Conservation (phyloP, 2,888 invertebrate genomes). For the Micoletzkya japonica region DNA sequence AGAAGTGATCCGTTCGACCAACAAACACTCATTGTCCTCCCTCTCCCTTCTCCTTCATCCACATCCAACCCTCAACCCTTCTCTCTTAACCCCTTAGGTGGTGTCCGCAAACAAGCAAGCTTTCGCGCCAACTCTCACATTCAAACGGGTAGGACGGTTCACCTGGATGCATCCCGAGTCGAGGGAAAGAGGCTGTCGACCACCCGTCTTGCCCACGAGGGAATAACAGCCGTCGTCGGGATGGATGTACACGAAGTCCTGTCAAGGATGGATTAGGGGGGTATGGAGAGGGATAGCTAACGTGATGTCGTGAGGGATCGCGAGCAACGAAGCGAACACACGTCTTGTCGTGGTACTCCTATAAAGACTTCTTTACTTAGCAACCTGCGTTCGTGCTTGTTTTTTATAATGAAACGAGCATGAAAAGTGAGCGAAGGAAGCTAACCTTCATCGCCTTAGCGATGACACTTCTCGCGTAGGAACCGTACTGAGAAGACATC, state of each 20-base stretch:
- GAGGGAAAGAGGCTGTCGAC: slow-evolving; percentile 55
- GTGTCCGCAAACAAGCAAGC: no score
- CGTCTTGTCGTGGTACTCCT: slow-evolving; percentile 71
- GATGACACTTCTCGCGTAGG: slow-evolving; percentile 60
- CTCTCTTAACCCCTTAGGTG: no score
- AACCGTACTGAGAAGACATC: slow-evolving; percentile 58
- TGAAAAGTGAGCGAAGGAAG: slow-evolving; percentile 64
- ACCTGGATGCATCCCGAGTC: slow-evolving; percentile 63
- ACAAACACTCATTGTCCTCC: no score
- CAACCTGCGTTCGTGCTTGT: neutral
- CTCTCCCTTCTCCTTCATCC: no score
- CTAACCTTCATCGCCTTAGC: slow-evolving; percentile 59
- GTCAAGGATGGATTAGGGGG: neutral
- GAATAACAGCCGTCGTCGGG: slow-evolving; percentile 75
- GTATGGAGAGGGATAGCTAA: no score
- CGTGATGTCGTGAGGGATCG: slow-evolving; percentile 62
- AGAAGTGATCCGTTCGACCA: no score
- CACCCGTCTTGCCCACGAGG: slow-evolving; percentile 68
- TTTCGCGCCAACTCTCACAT: neutral
- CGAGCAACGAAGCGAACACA: slow-evolving; percentile 73
- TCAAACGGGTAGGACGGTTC: slow-evolving; percentile 27
- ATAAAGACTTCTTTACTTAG: neutral
- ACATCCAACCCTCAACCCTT: no score
- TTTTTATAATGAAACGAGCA: slow-evolving; percentile 63
- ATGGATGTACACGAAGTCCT: slow-evolving; percentile 71